These are phyloP conservation scores for Thymallus thymallus DNA, from an alignment of 2,113 vertebrate species.

Conservation along the genomic window DNA sequence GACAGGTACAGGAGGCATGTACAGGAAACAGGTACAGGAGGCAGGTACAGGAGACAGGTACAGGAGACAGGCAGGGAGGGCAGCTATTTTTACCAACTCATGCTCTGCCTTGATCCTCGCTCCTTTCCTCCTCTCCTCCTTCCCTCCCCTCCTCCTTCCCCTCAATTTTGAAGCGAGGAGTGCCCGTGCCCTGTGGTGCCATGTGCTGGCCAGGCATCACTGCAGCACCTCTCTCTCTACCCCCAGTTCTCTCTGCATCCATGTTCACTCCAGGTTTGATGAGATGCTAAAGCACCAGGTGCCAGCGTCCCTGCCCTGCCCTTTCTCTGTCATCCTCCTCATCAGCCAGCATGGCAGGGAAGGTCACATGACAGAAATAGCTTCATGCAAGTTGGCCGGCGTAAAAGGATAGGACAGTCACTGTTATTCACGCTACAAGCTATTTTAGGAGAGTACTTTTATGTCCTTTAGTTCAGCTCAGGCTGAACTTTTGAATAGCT, in stretches of 20 bases:
- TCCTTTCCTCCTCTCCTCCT: too few species aligned
- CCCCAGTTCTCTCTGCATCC: constrained; percentile 13
- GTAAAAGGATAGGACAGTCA: constrained; percentile 15
- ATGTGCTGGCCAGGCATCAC: constrained; percentile 31
- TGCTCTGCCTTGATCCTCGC: constrained; percentile 49
- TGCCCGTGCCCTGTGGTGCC: background rate
- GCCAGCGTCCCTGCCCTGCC: constrained; percentile 16
- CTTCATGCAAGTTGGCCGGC: too few species aligned
- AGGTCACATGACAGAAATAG: background rate
- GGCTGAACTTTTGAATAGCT: constrained; percentile 48
- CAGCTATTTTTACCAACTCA: constrained; percentile 71
- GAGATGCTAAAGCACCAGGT: constrained; percentile 35
- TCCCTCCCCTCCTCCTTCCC: background rate
- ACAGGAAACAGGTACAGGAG: too few species aligned
- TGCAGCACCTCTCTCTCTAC: constrained; percentile 21
- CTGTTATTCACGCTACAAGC: constrained; percentile 24
- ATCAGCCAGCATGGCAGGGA: background rate
- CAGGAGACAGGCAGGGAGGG: constrained; percentile 44
- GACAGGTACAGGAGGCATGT: too few species aligned
- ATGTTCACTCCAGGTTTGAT: constrained; percentile 10
- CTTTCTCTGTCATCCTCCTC: constrained; percentile 12
- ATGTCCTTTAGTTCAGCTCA: constrained; percentile 51
- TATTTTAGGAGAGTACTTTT: constrained; percentile 48
- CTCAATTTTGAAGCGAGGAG: constrained; percentile 6
- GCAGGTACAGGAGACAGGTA: too few species aligned